Evolutionary conservation across 1,140 invertebrate species (phyloP).

Genomic region (Diuraphis noxia): DNA sequence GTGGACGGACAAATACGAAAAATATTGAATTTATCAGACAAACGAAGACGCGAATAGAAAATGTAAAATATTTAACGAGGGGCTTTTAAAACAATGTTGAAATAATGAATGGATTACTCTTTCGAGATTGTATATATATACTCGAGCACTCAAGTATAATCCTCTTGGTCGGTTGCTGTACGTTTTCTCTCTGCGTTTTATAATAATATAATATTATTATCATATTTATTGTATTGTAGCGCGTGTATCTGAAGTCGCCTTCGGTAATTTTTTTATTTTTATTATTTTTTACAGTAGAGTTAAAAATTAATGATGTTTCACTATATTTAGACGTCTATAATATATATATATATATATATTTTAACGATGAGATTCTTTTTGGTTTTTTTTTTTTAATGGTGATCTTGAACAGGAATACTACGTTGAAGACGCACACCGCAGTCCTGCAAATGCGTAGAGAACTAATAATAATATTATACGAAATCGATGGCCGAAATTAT

Average conservation of each 20-base stretch:
- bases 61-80: constrained; percentile 4
- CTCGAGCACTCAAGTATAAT: background rate
- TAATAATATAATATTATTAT: constrained; percentile 5
- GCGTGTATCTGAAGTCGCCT: background rate
- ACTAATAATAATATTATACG: background rate
- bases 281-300: background rate
- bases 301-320: background rate
- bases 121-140: too few species aligned
- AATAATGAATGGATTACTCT: constrained; percentile 35
- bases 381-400: background rate
- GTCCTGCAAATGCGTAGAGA: background rate
- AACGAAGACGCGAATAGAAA: background rate
- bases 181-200: background rate
- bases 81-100: background rate
- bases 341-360: too few species aligned
- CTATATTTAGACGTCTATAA: background rate
- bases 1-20: background rate
- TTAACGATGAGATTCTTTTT: background rate
- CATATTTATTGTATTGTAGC: background rate
- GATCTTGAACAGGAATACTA: background rate
- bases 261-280: background rate
- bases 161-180: background rate
- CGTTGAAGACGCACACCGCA: background rate
- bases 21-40: background rate
- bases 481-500: background rate